These are phyloP conservation scores for Caenorhabditis remanei DNA, from an alignment of 1,140 invertebrate species.

Conservation along the genomic window DNA sequence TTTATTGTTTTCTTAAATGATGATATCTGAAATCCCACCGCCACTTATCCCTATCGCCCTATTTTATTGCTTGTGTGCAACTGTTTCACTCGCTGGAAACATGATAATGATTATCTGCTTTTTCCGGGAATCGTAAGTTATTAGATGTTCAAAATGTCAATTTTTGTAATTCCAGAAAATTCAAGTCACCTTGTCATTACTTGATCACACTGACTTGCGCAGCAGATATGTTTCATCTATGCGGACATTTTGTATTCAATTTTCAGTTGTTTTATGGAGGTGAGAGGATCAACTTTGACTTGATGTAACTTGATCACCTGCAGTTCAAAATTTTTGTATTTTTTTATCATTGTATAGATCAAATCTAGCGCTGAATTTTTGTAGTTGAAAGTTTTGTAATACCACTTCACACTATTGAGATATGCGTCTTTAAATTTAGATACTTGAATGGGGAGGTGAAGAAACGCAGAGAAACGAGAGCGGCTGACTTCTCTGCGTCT, in stretches of 20 bases:
- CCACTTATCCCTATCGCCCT: slow-evolving; percentile 6
- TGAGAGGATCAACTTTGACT: background rate
- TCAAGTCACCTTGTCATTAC: slow-evolving; percentile 16
- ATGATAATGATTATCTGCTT: slow-evolving; percentile 5
- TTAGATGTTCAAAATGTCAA: no score
- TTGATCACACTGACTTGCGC: background rate
- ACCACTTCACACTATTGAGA: no score
- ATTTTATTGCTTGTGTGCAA: slow-evolving; percentile 8
- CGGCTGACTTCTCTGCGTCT: no score
- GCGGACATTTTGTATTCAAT: slow-evolving; percentile 25
- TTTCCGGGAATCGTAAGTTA: background rate
- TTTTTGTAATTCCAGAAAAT: background rate
- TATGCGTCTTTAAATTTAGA: no score
- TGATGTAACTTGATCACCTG: background rate
- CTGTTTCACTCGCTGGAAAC: background rate
- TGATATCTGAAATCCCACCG: background rate
- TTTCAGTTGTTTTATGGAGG: slow-evolving; percentile 35
- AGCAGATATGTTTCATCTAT: slow-evolving; percentile 1
- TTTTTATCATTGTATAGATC: no score
- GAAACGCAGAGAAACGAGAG: no score
- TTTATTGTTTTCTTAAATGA: background rate
- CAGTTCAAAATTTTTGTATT: no score
- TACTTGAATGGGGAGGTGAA: no score
- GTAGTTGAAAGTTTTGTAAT: no score
- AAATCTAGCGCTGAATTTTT: no score